Evolutionary conservation across 2,888 invertebrate species (phyloP).

Genomic region (Campoletis raptor): DNA sequence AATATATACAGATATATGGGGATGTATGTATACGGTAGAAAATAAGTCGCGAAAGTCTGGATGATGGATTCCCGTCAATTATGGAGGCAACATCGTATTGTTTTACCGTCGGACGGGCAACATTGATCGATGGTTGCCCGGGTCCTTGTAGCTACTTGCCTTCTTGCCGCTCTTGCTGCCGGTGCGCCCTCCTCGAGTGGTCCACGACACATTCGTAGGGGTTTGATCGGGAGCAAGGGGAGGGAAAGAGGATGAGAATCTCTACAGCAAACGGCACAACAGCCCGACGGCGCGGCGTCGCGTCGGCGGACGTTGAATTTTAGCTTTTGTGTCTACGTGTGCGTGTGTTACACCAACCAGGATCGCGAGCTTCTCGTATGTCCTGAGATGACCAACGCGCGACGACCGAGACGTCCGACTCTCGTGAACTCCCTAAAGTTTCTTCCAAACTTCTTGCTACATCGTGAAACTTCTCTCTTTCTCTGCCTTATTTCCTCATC

Average conservation of each 20-base stretch:
- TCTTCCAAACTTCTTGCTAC: slow-evolving; percentile 77
- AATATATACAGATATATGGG: neutral
- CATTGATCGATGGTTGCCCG: slow-evolving; percentile 83
- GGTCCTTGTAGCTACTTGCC: slow-evolving; percentile 79
- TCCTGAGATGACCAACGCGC: slow-evolving; percentile 75
- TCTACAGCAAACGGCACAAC: slow-evolving; percentile 46
- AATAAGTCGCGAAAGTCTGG: slow-evolving; percentile 79
- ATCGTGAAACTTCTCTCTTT: slow-evolving; percentile 61
- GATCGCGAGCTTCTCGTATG: slow-evolving; percentile 70
- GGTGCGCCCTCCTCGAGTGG: slow-evolving; percentile 66
- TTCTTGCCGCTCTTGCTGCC: slow-evolving; percentile 74
- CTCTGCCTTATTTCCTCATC: slow-evolving; percentile 50
- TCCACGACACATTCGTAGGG: slow-evolving; percentile 71
- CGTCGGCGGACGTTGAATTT: slow-evolving; percentile 68
- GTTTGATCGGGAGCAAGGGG: slow-evolving; percentile 39
- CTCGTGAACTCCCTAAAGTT: slow-evolving; percentile 67
- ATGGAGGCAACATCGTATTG: slow-evolving; percentile 84
- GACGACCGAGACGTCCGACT: slow-evolving; percentile 65
- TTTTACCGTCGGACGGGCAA: slow-evolving; percentile 83
- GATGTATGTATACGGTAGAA: slow-evolving; percentile 44
- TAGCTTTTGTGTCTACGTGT: slow-evolving; percentile 31
- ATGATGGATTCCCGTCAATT: slow-evolving; percentile 85
- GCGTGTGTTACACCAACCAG: slow-evolving; percentile 49
- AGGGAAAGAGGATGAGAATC: slow-evolving; percentile 44
- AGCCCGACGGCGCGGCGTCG: slow-evolving; percentile 63